These are phyloP conservation scores for Orussus abietinus DNA, from an alignment of 1,140 invertebrate species.

Conservation along the genomic window DNA sequence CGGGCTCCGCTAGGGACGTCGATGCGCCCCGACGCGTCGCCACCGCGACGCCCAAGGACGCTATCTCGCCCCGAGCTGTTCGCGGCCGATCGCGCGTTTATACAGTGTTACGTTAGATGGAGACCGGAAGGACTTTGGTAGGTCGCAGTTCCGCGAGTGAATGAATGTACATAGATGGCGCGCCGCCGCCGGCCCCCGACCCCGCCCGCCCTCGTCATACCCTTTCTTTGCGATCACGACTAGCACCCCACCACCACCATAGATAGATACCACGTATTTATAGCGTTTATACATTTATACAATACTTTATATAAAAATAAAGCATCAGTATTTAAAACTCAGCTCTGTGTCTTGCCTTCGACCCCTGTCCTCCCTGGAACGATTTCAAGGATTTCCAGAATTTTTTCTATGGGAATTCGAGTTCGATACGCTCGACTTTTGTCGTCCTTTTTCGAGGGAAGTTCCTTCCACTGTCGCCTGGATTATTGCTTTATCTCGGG, in stretches of 20 bases:
- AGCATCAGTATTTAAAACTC: slow-evolving; percentile 56
- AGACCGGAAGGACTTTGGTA: slow-evolving; percentile 53
- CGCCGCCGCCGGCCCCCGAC: slow-evolving; percentile 51
- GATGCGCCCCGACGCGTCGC: no score
- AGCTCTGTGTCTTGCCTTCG: slow-evolving; percentile 20
- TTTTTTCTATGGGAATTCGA: no score
- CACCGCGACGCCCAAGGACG: no score
- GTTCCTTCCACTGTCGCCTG: no score
- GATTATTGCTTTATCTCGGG: no score
- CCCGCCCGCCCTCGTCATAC: slow-evolving; percentile 51
- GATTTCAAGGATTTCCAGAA: no score
- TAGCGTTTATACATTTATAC: slow-evolving; percentile 57
- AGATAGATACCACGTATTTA: slow-evolving; percentile 56
- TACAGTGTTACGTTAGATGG: slow-evolving; percentile 49
- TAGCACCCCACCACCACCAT: slow-evolving; percentile 54
- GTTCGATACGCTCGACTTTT: no score
- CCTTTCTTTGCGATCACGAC: slow-evolving; percentile 54
- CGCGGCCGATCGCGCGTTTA: slow-evolving; percentile 35
- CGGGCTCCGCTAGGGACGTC: no score
- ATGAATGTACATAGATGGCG: slow-evolving; percentile 55
- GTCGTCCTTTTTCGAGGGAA: no score
- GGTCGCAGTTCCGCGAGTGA: slow-evolving; percentile 51
- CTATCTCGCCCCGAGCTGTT: no score
- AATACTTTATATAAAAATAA: slow-evolving; percentile 58
- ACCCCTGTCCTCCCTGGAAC: background rate